Percentiles rank a stretch among this genome's conserved stretches.
These are phyloP conservation scores for Nothobranchius furzeri DNA, from an alignment of 2,113 vertebrate species.

Conservation along the genomic window DNA sequence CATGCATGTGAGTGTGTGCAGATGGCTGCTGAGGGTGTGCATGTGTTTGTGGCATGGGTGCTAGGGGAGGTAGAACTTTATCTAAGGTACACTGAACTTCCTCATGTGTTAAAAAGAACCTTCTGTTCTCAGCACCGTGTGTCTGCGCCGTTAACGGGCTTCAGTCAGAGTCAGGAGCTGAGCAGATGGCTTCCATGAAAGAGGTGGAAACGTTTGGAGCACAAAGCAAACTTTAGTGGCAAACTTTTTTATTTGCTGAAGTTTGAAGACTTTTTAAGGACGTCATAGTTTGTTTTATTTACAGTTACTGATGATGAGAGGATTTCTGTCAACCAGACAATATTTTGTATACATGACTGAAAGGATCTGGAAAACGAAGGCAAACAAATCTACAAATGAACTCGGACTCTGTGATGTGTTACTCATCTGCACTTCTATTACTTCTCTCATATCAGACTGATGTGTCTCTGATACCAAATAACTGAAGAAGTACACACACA, in stretches of 20 bases:
- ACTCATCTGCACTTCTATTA: no score
- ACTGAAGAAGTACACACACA: no score
- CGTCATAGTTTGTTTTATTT: neutral
- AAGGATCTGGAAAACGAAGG: no score
- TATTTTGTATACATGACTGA: no score
- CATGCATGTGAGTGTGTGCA: constrained; percentile 34
- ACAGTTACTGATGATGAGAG: neutral
- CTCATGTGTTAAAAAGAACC: constrained; percentile 56
- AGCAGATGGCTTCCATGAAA: constrained; percentile 53
- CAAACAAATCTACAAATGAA: no score
- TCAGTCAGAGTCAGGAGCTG: constrained; percentile 11
- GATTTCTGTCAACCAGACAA: neutral
- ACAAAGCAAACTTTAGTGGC: constrained; percentile 12
- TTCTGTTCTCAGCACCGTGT: constrained; percentile 43
- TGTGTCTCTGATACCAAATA: no score
- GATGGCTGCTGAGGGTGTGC: constrained; percentile 21
- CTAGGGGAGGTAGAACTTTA: constrained; percentile 55
- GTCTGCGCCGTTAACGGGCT: constrained; percentile 33
- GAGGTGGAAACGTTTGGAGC: constrained; percentile 1
- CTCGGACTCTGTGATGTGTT: no score
- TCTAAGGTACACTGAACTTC: constrained; percentile 74
- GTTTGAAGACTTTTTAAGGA: neutral
- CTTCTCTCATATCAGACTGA: no score
- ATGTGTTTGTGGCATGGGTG: constrained; percentile 27
- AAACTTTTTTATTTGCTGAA: constrained; percentile 1